Conservation (phyloP, 2,888 invertebrate species). For the Ptilodon capucinus region DNA sequence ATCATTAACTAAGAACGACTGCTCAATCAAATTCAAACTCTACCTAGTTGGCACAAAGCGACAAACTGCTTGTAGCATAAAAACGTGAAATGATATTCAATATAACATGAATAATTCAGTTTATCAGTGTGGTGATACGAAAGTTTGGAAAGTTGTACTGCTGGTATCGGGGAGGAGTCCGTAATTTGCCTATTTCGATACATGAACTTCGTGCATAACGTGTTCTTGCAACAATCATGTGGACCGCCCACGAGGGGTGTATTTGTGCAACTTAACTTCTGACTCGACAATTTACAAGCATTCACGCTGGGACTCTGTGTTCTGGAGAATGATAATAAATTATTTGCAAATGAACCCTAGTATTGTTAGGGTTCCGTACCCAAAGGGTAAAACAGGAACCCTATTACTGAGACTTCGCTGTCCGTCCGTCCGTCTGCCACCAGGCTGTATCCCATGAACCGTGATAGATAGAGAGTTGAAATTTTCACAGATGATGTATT, state of each 20-base stretch:
- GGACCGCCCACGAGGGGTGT: neutral
- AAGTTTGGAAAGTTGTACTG: conserved; percentile 22
- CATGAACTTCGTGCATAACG: conserved; percentile 10
- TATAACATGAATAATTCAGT: conserved; percentile 15
- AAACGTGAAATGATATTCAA: neutral
- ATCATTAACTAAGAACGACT: neutral
- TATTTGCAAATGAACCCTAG: too few relatives aligned
- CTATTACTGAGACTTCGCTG: too few relatives aligned
- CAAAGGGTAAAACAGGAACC: too few relatives aligned
- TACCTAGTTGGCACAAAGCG: neutral
- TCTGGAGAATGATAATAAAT: too few relatives aligned
- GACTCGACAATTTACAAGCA: neutral
- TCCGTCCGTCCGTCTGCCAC: too few relatives aligned
- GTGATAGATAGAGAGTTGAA: too few relatives aligned
- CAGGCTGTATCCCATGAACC: too few relatives aligned
- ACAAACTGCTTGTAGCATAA: neutral
- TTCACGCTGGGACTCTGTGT: too few relatives aligned
- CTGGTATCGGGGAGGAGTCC: conserved; percentile 10
- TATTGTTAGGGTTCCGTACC: too few relatives aligned
- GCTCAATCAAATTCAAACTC: neutral
- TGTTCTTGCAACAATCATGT: conserved; percentile 10
- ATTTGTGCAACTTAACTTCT: neutral
- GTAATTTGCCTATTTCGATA: conserved; percentile 17
- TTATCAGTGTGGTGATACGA: conserved; percentile 18
- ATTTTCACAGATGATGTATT: too few relatives aligned